Conservation (phyloP, 2,113 vertebrate species). For the Ursus arctos region DNA sequence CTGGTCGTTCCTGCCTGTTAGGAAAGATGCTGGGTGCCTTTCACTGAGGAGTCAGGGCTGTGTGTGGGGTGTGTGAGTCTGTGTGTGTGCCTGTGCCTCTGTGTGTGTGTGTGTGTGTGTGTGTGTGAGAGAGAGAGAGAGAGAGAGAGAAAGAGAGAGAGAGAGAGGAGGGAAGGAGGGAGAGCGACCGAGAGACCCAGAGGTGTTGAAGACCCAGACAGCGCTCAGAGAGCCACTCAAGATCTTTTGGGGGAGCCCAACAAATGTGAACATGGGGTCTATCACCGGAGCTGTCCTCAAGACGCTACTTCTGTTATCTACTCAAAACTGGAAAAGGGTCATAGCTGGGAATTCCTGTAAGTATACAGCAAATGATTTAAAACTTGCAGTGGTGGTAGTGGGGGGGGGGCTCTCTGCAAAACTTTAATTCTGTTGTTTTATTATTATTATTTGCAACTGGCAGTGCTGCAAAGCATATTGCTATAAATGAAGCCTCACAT, state of each 20-base stretch:
- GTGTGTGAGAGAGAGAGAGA: not conserved
- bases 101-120: not conserved
- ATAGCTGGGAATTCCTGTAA: slow-evolving; percentile 87
- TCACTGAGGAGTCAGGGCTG: slow-evolving; percentile 75
- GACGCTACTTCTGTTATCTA: slow-evolving; percentile 83
- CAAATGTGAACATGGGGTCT: slow-evolving; percentile 88
- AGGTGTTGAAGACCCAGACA: slow-evolving; percentile 57
- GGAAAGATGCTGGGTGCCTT: slow-evolving; percentile 71
- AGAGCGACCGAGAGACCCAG: slow-evolving; percentile 4
- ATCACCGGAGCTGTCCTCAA: slow-evolving; percentile 83
- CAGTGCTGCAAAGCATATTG: slow-evolving; percentile 13
- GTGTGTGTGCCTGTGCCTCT: not conserved
- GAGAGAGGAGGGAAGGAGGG: not conserved
- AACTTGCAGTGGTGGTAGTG: slow-evolving; percentile 75
- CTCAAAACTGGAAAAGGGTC: slow-evolving; percentile 69
- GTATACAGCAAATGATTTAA: slow-evolving; percentile 83
- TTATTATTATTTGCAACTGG: slow-evolving; percentile 57
- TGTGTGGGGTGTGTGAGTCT: not conserved
- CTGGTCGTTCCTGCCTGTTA: slow-evolving; percentile 14
- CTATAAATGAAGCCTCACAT: slow-evolving; percentile 47
- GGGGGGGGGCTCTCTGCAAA: slow-evolving; percentile 72
- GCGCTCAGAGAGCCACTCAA: not conserved
- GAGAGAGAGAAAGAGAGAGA: not conserved
- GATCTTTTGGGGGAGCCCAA: slow-evolving; percentile 77
- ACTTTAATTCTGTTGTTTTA: slow-evolving; percentile 80